These are phyloP conservation scores for Ennomos quercinarius DNA, from an alignment of 2,888 invertebrate genomes.

Conservation along the genomic window DNA sequence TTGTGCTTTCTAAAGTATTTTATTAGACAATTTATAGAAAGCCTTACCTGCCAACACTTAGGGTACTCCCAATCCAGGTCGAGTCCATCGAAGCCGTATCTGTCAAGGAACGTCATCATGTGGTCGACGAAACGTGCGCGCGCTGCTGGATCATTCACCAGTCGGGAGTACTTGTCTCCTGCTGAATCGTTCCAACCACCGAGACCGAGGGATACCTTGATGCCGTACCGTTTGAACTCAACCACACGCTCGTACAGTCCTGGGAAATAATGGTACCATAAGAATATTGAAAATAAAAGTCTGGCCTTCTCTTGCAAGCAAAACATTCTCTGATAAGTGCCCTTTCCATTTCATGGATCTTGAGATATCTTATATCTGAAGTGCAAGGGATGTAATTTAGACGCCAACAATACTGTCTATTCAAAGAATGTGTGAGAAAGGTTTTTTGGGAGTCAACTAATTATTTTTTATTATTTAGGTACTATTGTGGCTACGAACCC, in stretches of 20 bases:
- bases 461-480: too few species aligned
- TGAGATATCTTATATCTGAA: too few species aligned
- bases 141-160: conserved; percentile 91
- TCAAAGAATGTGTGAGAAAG: too few species aligned
- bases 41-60: conserved; percentile 90
- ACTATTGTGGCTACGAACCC: too few species aligned
- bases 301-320: too few species aligned
- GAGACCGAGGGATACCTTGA: conserved; percentile 94
- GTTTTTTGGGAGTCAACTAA: too few species aligned
- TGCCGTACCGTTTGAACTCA: conserved; percentile 90
- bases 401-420: too few species aligned
- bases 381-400: too few species aligned
- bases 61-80: conserved; percentile 98
- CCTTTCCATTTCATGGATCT: too few species aligned
- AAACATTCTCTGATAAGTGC: too few species aligned
- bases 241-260: conserved; percentile 94
- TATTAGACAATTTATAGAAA: neutral
- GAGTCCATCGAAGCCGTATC: conserved; percentile 95
- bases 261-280: conserved; percentile 53
- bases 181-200: conserved; percentile 99
- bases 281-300: neutral
- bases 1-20: neutral
- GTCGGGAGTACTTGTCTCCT: conserved; percentile 94
- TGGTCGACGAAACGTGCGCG: conserved; percentile 91
- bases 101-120: conserved; percentile 90